Conservation (phyloP, 2,797 vertebrate genomes). For the Labeo calbasu region DNA sequence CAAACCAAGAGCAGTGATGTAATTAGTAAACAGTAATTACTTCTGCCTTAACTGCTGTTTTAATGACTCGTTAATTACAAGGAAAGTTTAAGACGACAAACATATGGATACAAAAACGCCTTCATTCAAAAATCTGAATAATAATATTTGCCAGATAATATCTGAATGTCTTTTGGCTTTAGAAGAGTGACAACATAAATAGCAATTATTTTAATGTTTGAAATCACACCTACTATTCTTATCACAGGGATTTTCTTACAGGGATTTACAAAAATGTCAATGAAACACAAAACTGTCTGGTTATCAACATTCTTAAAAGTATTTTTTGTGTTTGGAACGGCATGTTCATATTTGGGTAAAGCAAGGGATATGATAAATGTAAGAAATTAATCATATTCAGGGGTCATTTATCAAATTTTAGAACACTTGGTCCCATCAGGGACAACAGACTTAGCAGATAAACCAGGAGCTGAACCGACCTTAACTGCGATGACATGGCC, state of each 20-base stretch:
- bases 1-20: background rate
- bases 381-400: background rate
- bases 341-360: background rate
- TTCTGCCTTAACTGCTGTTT: constrained; percentile 21
- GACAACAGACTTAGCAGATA: background rate
- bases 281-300: background rate
- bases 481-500: constrained; percentile 92
- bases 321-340: background rate
- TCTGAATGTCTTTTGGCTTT: background rate
- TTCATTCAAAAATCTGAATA: background rate
- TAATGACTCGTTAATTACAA: constrained; percentile 40
- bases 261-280: background rate
- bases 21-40: constrained; percentile 47
- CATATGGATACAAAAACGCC: background rate
- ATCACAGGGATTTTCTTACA: too few species aligned
- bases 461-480: constrained; percentile 70
- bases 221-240: background rate
- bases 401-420: too few species aligned
- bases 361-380: too few species aligned
- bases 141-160: background rate
- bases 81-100: background rate
- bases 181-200: background rate
- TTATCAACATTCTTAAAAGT: background rate
- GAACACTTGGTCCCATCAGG: background rate
- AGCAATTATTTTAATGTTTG: background rate